Conservation (phyloP, 2,797 vertebrate species). For the Phyllotis vaccarum region DNA sequence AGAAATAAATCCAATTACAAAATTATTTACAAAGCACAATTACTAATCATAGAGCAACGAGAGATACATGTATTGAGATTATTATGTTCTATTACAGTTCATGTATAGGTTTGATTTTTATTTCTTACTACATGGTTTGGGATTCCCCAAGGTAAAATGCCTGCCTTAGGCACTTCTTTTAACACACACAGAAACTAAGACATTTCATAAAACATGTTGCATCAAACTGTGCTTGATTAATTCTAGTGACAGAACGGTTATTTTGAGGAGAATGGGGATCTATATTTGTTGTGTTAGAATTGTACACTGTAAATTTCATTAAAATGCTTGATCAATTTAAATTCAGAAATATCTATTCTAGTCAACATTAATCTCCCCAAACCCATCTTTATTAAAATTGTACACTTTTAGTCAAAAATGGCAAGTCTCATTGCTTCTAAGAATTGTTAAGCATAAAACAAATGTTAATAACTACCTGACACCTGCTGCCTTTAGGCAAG, state of each 20-base stretch:
- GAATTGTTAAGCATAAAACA: background rate
- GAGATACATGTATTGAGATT: background rate
- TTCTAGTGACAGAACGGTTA: background rate
- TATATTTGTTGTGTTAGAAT: background rate
- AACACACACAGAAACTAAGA: background rate
- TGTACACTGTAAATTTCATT: background rate
- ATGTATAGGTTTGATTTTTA: background rate
- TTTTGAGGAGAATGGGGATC: background rate
- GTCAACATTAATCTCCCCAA: constrained; percentile 2
- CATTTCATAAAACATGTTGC: background rate
- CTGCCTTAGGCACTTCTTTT: background rate
- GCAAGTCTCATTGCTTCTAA: background rate
- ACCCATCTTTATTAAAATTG: constrained; percentile 40
- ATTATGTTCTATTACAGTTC: background rate
- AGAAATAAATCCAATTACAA: background rate
- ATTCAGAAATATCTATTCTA: background rate
- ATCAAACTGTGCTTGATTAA: constrained; percentile 20
- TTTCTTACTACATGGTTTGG: constrained; percentile 17
- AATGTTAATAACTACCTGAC: constrained; percentile 38
- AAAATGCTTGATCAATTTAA: background rate
- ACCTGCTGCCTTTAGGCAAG: constrained; percentile 69
- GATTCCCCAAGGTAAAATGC: background rate
- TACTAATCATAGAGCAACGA: background rate
- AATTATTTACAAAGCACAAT: background rate
- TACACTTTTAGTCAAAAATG: background rate